These are phyloP conservation scores for Zaprionus lineosus DNA, from an alignment of 2,888 invertebrate genomes.

Conservation along the genomic window DNA sequence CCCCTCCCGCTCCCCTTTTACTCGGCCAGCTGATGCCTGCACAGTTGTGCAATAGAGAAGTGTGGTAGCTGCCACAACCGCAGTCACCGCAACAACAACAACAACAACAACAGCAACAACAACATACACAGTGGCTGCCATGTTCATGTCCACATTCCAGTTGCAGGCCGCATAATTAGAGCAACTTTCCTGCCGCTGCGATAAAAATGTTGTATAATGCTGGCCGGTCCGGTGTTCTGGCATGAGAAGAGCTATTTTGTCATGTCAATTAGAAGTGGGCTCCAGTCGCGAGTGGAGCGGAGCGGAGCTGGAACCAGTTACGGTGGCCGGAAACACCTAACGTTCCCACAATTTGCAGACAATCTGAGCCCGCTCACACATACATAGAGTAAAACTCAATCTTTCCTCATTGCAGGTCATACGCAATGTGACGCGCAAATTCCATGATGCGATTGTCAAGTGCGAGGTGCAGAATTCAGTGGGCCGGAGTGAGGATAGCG, in stretches of 20 bases:
- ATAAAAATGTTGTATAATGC: constrained; percentile 65
- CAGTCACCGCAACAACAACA: no score
- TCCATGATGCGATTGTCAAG: constrained; percentile 93
- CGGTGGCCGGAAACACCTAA: constrained; percentile 42
- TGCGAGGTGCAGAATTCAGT: constrained; percentile 96
- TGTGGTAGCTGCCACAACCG: no score
- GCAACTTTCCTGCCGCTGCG: constrained; percentile 62
- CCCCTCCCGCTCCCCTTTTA: background rate
- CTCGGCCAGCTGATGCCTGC: background rate
- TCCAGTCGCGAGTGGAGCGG: background rate
- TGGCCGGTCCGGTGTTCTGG: constrained; percentile 5
- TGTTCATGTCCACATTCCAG: constrained; percentile 47
- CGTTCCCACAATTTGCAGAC: constrained; percentile 54
- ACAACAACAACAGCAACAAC: no score
- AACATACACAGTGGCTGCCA: no score
- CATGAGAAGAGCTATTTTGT: constrained; percentile 35
- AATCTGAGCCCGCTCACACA: constrained; percentile 27
- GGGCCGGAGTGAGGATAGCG: constrained; percentile 94
- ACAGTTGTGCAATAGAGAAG: constrained; percentile 27
- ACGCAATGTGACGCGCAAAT: constrained; percentile 90
- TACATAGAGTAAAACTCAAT: constrained; percentile 16
- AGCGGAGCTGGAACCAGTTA: constrained; percentile 37
- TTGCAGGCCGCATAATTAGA: constrained; percentile 67
- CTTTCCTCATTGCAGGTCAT: constrained; percentile 84
- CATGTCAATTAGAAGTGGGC: constrained; percentile 45